phyloP scores from a whole-genome alignment of 2,888 invertebrate species.

The Seira musarum region DNA sequence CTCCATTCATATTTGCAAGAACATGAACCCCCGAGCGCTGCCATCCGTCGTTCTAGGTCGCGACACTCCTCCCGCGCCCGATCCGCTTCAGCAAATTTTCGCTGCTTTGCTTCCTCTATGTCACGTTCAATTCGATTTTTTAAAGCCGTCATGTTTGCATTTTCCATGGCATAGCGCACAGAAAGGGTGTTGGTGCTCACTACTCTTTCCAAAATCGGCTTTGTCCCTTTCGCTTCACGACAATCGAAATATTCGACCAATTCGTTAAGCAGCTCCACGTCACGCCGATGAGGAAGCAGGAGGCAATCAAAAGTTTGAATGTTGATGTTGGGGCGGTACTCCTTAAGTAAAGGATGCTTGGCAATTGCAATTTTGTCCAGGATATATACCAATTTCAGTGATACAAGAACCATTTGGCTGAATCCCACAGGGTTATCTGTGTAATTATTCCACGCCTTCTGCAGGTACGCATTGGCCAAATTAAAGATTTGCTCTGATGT shows the following conservation, averaged over 20 bases:
- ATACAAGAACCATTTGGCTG: conserved; percentile 21
- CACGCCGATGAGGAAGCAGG: conserved; percentile 18
- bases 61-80: too few species aligned
- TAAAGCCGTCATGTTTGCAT: too few species aligned
- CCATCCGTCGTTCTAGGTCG: too few species aligned
- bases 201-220: too few species aligned
- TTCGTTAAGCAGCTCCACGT: conserved; percentile 27
- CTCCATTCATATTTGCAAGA: too few species aligned
- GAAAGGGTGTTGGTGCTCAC: too few species aligned
- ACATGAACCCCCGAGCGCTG: too few species aligned
- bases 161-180: too few species aligned
- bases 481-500: conserved; percentile 19
- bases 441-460: conserved; percentile 12
- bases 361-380: conserved; percentile 18
- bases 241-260: conserved; percentile 36
- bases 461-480: background rate
- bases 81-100: too few species aligned
- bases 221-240: too few species aligned
- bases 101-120: too few species aligned
- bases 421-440: conserved; percentile 43
- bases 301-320: conserved; percentile 22
- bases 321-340: conserved; percentile 29
- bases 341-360: conserved; percentile 19
- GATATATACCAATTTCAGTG: conserved; percentile 20
- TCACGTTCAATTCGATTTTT: too few species aligned